Evolutionary conservation across 2,113 vertebrate species (phyloP).

Genomic region (Pelobates fuscus): DNA sequence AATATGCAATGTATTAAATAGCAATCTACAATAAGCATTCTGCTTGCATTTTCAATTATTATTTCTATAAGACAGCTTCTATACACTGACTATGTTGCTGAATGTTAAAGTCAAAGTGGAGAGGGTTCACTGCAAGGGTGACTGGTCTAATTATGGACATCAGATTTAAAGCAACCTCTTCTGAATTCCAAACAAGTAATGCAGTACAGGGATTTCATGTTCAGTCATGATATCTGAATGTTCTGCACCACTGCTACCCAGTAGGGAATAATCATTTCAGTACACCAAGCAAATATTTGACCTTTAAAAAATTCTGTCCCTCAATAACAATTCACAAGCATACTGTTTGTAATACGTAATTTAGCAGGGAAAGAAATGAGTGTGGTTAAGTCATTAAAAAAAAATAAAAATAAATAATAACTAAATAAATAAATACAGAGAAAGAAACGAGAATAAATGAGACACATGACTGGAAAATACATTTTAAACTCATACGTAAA

Average conservation of each 20-base stretch:
- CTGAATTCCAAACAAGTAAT: conserved; percentile 18
- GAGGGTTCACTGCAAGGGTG: neutral
- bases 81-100: neutral
- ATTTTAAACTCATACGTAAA: too few species aligned
- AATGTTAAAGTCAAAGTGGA: neutral
- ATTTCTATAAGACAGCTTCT: neutral
- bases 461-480: too few species aligned
- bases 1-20: too few species aligned
- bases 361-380: conserved; percentile 5
- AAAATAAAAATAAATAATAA: neutral
- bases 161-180: conserved; percentile 4
- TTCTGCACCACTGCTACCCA: conserved; percentile 12
- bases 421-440: neutral
- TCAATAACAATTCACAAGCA: neutral
- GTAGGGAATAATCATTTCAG: conserved; percentile 12
- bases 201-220: neutral
- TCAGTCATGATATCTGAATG: neutral
- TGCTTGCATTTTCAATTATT: too few species aligned
- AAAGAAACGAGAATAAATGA: too few species aligned
- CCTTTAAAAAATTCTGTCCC: neutral
- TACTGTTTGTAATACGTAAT: neutral
- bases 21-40: too few species aligned
- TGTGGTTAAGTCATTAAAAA: conserved; percentile 4
- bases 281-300: conserved; percentile 17
- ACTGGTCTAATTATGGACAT: neutral